Base-by-base conservation (phyloP, 2,888 invertebrate genomes). In the Cantharis nigra region DNA sequence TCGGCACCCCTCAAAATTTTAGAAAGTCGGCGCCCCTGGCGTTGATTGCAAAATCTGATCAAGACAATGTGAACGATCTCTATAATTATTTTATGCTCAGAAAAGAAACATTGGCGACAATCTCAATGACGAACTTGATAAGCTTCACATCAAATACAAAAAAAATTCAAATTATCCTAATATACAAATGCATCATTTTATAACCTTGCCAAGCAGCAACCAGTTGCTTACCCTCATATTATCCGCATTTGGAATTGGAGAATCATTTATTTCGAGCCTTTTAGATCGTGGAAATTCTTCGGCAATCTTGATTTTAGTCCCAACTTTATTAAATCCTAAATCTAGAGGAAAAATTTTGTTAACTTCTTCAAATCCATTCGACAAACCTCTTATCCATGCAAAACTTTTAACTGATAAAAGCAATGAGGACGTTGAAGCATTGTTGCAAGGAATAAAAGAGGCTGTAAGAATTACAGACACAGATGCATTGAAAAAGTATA, bases 81-180 rank as follows among this genome's bases (percentile, higher is more conserved):
- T 75, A 88, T 14, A 83, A 90, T 9, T 93, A 91, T 83, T 84
- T 90, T 3, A 87, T 88, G 14, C 87, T 88, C 74, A 89, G 87
- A 2, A 87, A 82, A 77, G 94, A 92, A 0, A 86, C 89, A 0
- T 83, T 91, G 63, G 86, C 89, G 10, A 87, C 86, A 70, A 89
- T 87, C 18, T 89, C 87, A 63, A 87, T 90, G 1, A 76, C 79
- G 63, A 87, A 89, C 83, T 89, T 90, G 10, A 87, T 90, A 78
- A 89, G 89, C 5, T 91, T 91, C 82, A 83, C 90, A 9, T n/a
- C n/a, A n/a, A 87, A 89, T 71, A 87, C 87, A 13, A 83, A 88
- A 20, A 87, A 88, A 4, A 86, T 0, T 86, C 90, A 10, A 88
- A 89, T 7, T 92, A 91, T 84, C 92, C 93, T 0, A 91, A 93